Percentiles rank a stretch among this genome's conserved stretches.
Evolutionary conservation across 2,888 invertebrate species (phyloP).

Genomic region (Mythimna loreyi): DNA sequence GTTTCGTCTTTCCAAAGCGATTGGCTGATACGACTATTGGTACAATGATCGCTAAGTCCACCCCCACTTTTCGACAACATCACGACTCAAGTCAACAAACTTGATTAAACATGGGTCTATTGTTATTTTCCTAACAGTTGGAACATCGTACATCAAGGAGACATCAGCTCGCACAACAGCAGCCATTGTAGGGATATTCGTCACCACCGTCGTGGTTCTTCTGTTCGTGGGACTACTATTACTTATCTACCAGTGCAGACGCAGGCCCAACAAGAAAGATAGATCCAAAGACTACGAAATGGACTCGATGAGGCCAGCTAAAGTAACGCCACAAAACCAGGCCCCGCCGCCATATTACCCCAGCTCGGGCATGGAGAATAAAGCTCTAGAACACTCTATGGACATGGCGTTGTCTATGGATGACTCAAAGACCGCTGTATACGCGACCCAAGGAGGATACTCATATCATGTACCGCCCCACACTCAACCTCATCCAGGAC

Average conservation of each 20-base stretch:
- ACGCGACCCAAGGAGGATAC: conserved; percentile 96
- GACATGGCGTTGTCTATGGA: conserved; percentile 96
- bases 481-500: conserved; percentile 91
- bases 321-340: conserved; percentile 96
- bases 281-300: conserved; percentile 97
- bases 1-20: no score
- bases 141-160: conserved; percentile 95
- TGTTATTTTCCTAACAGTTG: conserved; percentile 89
- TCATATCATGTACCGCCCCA: conserved; percentile 95
- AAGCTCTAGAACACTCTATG: conserved; percentile 97
- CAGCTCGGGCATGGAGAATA: conserved; percentile 96
- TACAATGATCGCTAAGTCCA: no score
- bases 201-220: conserved; percentile 91
- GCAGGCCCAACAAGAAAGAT: conserved; percentile 95
- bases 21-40: no score
- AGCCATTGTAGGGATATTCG: conserved; percentile 84
- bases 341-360: conserved; percentile 97
- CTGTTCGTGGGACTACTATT: conserved; percentile 94
- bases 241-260: conserved; percentile 96
- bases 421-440: conserved; percentile 96
- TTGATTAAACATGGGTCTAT: no score
- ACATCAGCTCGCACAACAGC: conserved; percentile 94
- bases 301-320: conserved; percentile 96
- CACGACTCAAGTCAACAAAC: no score
- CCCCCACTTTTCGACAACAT: no score